Evolutionary conservation across 2,113 vertebrate genomes (phyloP), one percentile per base, ranked within the genome.

Genomic region (Ramphastos sulfuratus): DNA sequence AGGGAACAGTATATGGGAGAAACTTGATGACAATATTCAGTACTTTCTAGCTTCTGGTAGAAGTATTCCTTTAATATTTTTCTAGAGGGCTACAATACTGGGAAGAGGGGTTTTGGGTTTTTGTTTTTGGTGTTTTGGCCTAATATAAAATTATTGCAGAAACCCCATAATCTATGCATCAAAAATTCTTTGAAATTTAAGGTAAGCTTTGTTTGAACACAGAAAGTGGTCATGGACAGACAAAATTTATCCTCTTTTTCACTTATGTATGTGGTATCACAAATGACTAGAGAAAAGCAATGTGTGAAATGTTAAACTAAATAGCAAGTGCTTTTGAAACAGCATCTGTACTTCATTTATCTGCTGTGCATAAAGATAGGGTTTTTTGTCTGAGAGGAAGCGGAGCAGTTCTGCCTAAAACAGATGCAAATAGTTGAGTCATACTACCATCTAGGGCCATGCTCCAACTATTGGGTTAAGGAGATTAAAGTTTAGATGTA

Each of bases 181-280:
- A 48, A 21, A 89, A 94, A 61, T 52, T 42, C 37, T 66, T 91
- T 85, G 21, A 74, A 87, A 82, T 67, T 56, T 69, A 46, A 6
- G 2, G 24, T 52, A 46, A 77, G 7, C 4, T 82, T 31, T 67
- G 5, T 39, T 65, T 69, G 18, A 16, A 82, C 12, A 50, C 1
- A 46, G 19, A 12, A 85, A 82, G 3, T 17, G 19, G 28, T 54
- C 16, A 66, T 5, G 24, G 23, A 55, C 27, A 66, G 46, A 33
- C 9, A 75, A 60, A 83, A 39, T 19, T 7, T 19, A 8, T 63
- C 15, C 8, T 44, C 3, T 86, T 84, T 82, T 72, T 54, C 24
- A 67, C 11, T 42, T 37, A 60, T 59, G 11, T 31, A 17, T 76
- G 9, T 1, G 28, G 4, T 70, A 67, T 28, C 35, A 85, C 27